These are phyloP conservation scores for Scaptomyza hsui DNA, from an alignment of 1,140 invertebrate species.

Conservation along the genomic window DNA sequence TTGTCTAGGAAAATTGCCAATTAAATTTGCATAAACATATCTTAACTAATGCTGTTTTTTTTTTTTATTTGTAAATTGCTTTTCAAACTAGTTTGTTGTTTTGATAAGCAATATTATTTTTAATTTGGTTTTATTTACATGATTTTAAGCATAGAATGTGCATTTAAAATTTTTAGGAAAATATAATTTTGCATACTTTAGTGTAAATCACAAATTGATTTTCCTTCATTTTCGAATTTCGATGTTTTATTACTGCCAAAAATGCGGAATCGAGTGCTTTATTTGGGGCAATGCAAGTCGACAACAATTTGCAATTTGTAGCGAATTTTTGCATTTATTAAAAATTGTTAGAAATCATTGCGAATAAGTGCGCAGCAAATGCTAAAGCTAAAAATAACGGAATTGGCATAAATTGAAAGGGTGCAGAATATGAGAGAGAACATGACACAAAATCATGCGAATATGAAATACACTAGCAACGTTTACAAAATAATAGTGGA, in stretches of 20 bases:
- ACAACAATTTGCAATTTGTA: constrained; percentile 10
- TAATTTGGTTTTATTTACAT: neutral
- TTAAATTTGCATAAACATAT: neutral
- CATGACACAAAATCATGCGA: constrained; percentile 22
- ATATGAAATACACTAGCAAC: constrained; percentile 36
- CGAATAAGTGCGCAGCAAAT: constrained; percentile 10
- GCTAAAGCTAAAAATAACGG: constrained; percentile 26
- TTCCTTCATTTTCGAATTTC: neutral
- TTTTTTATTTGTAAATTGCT: neutral
- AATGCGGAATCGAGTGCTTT: constrained; percentile 10
- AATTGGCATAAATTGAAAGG: constrained; percentile 7
- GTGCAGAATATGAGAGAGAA: constrained; percentile 11
- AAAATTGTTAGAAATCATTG: constrained; percentile 27
- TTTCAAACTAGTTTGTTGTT: neutral
- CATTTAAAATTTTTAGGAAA: no score
- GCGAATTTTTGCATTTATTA: constrained; percentile 23
- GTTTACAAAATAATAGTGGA: neutral
- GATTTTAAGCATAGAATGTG: neutral
- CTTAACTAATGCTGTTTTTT: neutral
- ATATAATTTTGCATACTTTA: constrained; percentile 4
- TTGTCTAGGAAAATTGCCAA: neutral
- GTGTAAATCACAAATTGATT: neutral
- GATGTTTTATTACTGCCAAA: constrained; percentile 11
- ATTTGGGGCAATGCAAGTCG: neutral
- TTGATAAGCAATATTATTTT: no score